phyloP scores from a whole-genome alignment of 2,113 vertebrate genomes.

The Ivindomyrus marchei region DNA sequence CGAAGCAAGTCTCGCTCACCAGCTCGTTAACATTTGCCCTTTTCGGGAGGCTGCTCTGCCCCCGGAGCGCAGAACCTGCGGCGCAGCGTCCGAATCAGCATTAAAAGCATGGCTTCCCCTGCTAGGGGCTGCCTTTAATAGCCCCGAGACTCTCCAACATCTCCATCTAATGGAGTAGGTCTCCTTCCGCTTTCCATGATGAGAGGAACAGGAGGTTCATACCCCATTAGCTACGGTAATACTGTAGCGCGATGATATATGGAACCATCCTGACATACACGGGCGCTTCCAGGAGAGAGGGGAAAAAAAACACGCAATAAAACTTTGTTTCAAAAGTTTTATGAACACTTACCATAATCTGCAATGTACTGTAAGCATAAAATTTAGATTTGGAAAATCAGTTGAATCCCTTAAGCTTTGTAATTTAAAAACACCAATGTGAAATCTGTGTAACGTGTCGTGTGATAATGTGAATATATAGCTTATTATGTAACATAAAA shows the following conservation, averaged over 20 bases:
- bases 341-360: background rate
- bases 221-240: slow-evolving; percentile 64
- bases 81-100: background rate
- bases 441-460: background rate
- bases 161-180: slow-evolving; percentile 43
- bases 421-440: background rate
- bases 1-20: background rate
- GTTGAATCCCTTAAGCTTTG: background rate
- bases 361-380: background rate
- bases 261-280: slow-evolving; percentile 49
- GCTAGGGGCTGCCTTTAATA: slow-evolving; percentile 40
- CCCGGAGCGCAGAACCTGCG: background rate
- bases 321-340: slow-evolving; percentile 36
- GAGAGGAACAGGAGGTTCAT: slow-evolving; percentile 56
- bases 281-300: slow-evolving; percentile 53
- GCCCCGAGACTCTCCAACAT: slow-evolving; percentile 54
- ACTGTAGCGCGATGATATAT: slow-evolving; percentile 60
- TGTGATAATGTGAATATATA: background rate
- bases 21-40: background rate
- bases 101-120: background rate
- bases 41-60: background rate
- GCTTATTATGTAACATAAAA: background rate
- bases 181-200: slow-evolving; percentile 54
- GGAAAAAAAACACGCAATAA: slow-evolving; percentile 39
- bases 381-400: background rate